These are phyloP conservation scores for Sparus aurata DNA, from an alignment of 2,797 vertebrate genomes.

Conservation along the genomic window DNA sequence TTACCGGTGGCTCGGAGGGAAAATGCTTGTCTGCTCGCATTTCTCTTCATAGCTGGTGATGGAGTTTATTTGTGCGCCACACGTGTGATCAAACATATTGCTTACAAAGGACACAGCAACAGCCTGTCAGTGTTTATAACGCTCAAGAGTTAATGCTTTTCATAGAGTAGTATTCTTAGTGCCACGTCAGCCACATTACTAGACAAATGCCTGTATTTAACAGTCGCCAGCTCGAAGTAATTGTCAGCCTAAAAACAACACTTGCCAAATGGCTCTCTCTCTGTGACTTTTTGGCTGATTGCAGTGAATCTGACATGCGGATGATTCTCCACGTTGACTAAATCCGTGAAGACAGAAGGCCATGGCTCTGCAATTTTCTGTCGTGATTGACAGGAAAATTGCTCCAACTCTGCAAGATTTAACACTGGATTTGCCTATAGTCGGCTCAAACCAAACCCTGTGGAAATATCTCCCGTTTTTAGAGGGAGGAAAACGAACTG, in stretches of 20 bases:
- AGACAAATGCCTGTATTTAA: constrained; percentile 17
- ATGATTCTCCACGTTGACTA: constrained; percentile 24
- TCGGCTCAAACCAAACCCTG: constrained; percentile 21
- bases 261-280: constrained; percentile 6
- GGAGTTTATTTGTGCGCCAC: neutral
- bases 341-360: constrained; percentile 22
- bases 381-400: constrained; percentile 39
- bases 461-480: neutral
- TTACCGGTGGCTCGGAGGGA: constrained; percentile 19
- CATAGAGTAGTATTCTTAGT: constrained; percentile 5
- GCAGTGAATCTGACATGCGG: constrained; percentile 27
- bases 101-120: neutral
- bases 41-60: constrained; percentile 14
- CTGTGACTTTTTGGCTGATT: constrained; percentile 26
- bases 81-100: neutral
- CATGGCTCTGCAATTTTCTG: constrained; percentile 10
- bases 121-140: constrained; percentile 16
- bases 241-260: constrained; percentile 12
- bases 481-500: constrained; percentile 6
- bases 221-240: constrained; percentile 19
- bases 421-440: constrained; percentile 21
- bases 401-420: constrained; percentile 17
- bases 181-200: neutral
- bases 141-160: neutral
- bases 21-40: constrained; percentile 39